These are phyloP conservation scores for Cavia aperea DNA, from an alignment of 2,113 vertebrate species.

Conservation along the genomic window DNA sequence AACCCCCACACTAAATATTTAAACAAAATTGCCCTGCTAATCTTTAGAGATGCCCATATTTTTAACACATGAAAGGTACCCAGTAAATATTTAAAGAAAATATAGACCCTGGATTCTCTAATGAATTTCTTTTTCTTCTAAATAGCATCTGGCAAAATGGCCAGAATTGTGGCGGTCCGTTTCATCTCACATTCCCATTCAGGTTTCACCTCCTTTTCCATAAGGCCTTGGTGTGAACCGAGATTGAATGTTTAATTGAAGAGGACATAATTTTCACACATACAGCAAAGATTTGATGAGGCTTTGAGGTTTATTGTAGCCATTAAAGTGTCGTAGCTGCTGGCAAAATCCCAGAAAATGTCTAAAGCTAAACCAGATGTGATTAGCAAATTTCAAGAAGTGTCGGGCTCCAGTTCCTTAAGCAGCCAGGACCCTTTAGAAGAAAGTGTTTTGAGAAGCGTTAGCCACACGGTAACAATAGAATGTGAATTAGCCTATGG, in stretches of 20 bases:
- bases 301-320: conserved; percentile 84
- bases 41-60: conserved; percentile 71
- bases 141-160: conserved; percentile 67
- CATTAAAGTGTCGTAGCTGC: conserved; percentile 82
- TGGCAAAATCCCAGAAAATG: conserved; percentile 83
- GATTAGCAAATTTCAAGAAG: conserved; percentile 76
- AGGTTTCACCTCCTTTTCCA: conserved; percentile 51
- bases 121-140: conserved; percentile 72
- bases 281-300: conserved; percentile 83
- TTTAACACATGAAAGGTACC: conserved; percentile 72
- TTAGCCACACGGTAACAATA: conserved; percentile 49
- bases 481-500: not conserved
- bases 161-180: conserved; percentile 55
- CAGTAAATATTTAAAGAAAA: conserved; percentile 71
- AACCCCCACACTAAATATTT: conserved; percentile 55
- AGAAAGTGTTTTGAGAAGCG: conserved; percentile 69
- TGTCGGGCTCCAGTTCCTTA: conserved; percentile 67
- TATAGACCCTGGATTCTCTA: conserved; percentile 60
- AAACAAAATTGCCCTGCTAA: conserved; percentile 70
- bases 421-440: conserved; percentile 68
- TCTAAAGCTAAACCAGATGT: conserved; percentile 85
- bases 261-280: conserved; percentile 82
- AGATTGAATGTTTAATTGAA: conserved; percentile 80
- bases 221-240: conserved; percentile 66
- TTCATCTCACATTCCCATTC: conserved; percentile 61